Base-by-base conservation (phyloP, 2,888 invertebrate species). In the Rhagonycha fulva region DNA sequence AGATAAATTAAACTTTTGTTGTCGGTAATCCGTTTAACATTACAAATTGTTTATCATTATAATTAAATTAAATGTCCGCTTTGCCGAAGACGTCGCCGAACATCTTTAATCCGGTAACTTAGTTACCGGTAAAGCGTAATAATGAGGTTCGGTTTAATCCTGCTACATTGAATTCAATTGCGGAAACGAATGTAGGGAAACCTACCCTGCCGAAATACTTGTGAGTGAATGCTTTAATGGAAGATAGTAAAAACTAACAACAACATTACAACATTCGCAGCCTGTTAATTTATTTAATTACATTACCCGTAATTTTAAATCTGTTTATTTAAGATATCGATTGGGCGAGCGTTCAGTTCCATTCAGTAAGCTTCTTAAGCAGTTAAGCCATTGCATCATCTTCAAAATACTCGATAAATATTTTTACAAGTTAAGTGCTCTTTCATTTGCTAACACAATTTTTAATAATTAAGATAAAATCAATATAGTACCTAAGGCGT, bases 41-140 rank as follows among this genome's bases (percentile, higher is more conserved):
- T 70, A 47, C 47, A 26, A 26, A 70, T 66, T 74, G 74, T 70
- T 74, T 74, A 74, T 70, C 74, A 70, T 70, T 70, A 74, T 74
- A 74, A 74, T 74, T 69, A 62, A 74, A 74, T 74, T 74, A 67
- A 70, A 69, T 62, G 74, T 69, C 62, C 68, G 69, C 70, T 70
- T 74, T 74, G 74, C 70, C 61, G 66, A 66, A 74, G 63, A 74
- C 66, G 74, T 74, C 74, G 23, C 66, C 61, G 60, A 74, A 69
- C 70, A 69, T 60, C 62, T 61, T 70, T 74, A 74, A 74, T 74
- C 74, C 74, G 63, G 70, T 74, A 74, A 74, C 74, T 74, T 70
- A 70, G 74, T 74, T 74, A 74, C 74, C 74, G 74, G 70, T 74
- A 74, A 74, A 70, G 74, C 74, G 74, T 70, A 74, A 74, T 74